Conservation (phyloP, 1,140 invertebrate species). For the Drosophila sproati region DNA sequence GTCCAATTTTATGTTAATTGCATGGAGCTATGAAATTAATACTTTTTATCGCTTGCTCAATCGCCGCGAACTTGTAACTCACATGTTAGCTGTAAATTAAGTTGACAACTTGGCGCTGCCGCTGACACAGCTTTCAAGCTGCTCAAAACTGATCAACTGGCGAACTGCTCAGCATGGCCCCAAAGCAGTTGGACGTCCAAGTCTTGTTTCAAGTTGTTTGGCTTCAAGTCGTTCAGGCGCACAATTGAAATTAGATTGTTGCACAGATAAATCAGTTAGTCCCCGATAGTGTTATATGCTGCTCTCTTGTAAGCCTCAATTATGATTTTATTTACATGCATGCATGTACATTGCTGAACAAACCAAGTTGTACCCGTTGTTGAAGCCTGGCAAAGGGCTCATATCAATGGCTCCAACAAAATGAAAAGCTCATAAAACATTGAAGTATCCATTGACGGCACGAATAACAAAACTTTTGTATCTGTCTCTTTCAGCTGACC, state of each 20-base stretch:
- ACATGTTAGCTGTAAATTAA: slow-evolving; percentile 83
- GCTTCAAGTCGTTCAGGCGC: slow-evolving; percentile 24
- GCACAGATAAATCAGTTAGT: slow-evolving; percentile 62
- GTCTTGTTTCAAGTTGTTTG: slow-evolving; percentile 2
- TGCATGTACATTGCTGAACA: too few species aligned
- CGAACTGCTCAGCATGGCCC: slow-evolving; percentile 16
- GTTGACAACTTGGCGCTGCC: slow-evolving; percentile 79
- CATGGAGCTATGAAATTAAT: slow-evolving; percentile 80
- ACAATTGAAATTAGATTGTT: slow-evolving; percentile 68
- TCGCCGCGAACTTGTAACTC: slow-evolving; percentile 81
- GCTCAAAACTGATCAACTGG: slow-evolving; percentile 22
- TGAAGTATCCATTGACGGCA: slow-evolving; percentile 14
- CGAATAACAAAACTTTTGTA: slow-evolving; percentile 15
- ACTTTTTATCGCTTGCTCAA: slow-evolving; percentile 82
- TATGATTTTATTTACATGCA: slow-evolving; percentile 2
- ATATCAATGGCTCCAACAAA: slow-evolving; percentile 24
- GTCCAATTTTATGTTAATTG: slow-evolving; percentile 78
- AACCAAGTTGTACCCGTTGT: neutral
- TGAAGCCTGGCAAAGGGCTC: slow-evolving; percentile 11
- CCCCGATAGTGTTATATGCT: slow-evolving; percentile 14
- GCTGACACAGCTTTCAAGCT: slow-evolving; percentile 46
- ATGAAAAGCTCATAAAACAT: slow-evolving; percentile 19
- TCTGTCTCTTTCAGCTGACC: slow-evolving; percentile 20
- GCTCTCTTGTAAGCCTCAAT: slow-evolving; percentile 7
- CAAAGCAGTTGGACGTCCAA: neutral